Evolutionary conservation across 1,140 invertebrate genomes (phyloP).

Genomic region (Drosophila quadrilineata): DNA sequence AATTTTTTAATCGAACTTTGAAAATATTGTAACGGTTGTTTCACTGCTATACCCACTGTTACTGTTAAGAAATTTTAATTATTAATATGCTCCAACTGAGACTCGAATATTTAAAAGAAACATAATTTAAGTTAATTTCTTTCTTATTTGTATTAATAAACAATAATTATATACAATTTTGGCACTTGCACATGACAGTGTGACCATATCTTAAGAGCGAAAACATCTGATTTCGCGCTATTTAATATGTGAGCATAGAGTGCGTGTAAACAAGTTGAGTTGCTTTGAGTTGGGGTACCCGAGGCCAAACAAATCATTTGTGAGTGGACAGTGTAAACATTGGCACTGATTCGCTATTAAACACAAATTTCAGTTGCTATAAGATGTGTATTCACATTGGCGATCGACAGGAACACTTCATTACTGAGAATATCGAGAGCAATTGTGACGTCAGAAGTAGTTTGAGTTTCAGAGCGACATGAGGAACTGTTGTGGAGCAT

Average conservation of each 20-base stretch:
- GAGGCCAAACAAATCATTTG: slow-evolving; percentile 32
- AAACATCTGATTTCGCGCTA: too few species aligned
- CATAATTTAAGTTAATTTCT: too few species aligned
- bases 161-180: too few species aligned
- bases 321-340: slow-evolving; percentile 4
- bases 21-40: too few species aligned
- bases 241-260: too few species aligned
- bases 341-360: slow-evolving; percentile 6
- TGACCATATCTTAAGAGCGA: background rate
- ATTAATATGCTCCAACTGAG: too few species aligned
- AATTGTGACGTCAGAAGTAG: slow-evolving; percentile 14
- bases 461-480: background rate
- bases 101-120: too few species aligned
- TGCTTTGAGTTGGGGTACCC: background rate
- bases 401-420: background rate
- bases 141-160: too few species aligned
- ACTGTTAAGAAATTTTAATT: too few species aligned
- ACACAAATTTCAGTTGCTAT: background rate
- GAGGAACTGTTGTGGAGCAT: background rate
- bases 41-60: too few species aligned
- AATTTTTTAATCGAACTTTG: too few species aligned
- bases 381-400: slow-evolving; percentile 4
- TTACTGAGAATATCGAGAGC: background rate
- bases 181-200: too few species aligned
- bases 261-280: slow-evolving; percentile 25